phyloP scores from a whole-genome alignment of 92 coral and sea anemone genomes.

The Meandrina meandrites region DNA sequence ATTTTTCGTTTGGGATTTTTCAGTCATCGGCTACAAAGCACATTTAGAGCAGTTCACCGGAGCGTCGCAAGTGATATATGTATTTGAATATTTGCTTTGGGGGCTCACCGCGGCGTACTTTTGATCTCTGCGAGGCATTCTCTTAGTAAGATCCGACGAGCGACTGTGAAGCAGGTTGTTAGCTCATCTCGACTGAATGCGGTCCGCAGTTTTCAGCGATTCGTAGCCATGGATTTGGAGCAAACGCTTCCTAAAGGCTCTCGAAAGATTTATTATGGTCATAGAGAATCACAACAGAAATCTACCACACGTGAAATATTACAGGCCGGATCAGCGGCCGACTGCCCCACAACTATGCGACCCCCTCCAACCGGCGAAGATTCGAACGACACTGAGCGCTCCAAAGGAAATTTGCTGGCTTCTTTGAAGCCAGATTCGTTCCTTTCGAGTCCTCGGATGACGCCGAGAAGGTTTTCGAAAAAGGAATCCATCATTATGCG shows the following conservation, averaged over 20 bases:
- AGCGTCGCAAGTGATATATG: slow-evolving; percentile 92
- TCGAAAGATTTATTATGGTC: slow-evolving; percentile 50
- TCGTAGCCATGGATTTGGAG: slow-evolving; percentile 72
- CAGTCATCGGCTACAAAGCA: slow-evolving; percentile 44
- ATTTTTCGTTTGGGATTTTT: slow-evolving; percentile 32
- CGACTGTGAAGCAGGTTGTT: slow-evolving; percentile 70
- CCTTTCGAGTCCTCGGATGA: slow-evolving; percentile 68
- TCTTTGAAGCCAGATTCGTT: slow-evolving; percentile 55
- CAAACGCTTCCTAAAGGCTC: slow-evolving; percentile 42
- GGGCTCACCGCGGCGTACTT: slow-evolving; percentile 89
- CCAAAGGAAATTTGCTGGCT: slow-evolving; percentile 57
- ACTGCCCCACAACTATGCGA: slow-evolving; percentile 68
- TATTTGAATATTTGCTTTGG: slow-evolving; percentile 99
- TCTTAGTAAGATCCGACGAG: slow-evolving; percentile 81
- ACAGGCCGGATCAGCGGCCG: slow-evolving; percentile 49
- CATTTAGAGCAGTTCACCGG: slow-evolving; percentile 83
- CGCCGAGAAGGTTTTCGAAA: slow-evolving; percentile 79
- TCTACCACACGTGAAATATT: slow-evolving; percentile 83
- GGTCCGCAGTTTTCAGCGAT: slow-evolving; percentile 57
- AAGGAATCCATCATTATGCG: slow-evolving; percentile 61
- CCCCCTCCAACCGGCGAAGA: slow-evolving; percentile 99
- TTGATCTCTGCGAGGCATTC: slow-evolving; percentile 97
- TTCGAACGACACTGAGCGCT: slow-evolving; percentile 72
- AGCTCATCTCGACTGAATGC: slow-evolving; percentile 69
- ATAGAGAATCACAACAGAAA: slow-evolving; percentile 63